Conservation (phyloP, 2,888 invertebrate species). For the Mesorhabditis sp. region DNA sequence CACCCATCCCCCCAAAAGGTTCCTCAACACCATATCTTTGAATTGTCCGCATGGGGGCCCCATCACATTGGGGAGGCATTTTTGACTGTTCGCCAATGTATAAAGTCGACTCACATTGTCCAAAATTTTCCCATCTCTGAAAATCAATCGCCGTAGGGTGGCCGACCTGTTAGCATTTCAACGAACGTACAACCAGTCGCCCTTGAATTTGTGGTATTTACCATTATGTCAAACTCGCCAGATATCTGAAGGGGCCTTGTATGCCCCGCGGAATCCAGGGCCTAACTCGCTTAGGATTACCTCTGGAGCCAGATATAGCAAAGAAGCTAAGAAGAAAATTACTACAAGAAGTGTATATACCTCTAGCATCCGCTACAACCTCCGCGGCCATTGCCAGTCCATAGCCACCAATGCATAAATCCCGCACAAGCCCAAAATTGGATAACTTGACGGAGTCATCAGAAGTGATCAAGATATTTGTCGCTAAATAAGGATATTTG, state of each 20-base stretch:
- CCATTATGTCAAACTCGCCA: constrained; percentile 20
- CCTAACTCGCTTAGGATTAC: constrained; percentile 34
- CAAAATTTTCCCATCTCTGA: constrained; percentile 30
- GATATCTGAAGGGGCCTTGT: constrained; percentile 37
- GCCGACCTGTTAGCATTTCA: constrained; percentile 36
- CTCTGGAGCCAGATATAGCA: constrained; percentile 43
- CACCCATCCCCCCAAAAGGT: constrained; percentile 31
- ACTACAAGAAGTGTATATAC: not conserved
- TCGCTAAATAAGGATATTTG: constrained; percentile 19
- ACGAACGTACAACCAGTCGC: constrained; percentile 43
- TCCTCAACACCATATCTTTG: constrained; percentile 31
- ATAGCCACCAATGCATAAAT: constrained; percentile 40
- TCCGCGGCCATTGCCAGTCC: constrained; percentile 40
- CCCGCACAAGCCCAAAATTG: constrained; percentile 43
- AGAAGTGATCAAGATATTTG: constrained; percentile 34
- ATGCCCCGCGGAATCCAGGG: constrained; percentile 37
- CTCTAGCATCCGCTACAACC: constrained; percentile 39
- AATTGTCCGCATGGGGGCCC: constrained; percentile 30
- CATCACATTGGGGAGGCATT: constrained; percentile 34
- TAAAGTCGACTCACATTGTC: constrained; percentile 34
- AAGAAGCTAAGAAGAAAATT: constrained; percentile 16
- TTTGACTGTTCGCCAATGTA: constrained; percentile 25
- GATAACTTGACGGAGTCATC: constrained; percentile 39
- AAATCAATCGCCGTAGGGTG: no score
- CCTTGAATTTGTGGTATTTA: constrained; percentile 14